phyloP scores from a whole-genome alignment of 2,113 vertebrate genomes.

The Leucosticte australis region DNA sequence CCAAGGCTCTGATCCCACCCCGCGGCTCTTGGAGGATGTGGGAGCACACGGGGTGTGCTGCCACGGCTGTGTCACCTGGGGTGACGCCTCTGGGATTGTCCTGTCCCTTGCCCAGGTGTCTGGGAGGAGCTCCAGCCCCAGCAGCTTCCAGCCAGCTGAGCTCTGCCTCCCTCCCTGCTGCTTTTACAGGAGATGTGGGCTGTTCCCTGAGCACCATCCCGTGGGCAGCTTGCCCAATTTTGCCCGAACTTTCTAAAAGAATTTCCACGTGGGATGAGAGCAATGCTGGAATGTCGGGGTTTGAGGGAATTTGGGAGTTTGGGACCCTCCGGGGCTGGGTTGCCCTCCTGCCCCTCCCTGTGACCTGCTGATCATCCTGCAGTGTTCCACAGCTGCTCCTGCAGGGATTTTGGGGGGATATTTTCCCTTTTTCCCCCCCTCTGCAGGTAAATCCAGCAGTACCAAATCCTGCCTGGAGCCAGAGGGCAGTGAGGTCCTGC shows the following conservation, averaged over 20 bases:
- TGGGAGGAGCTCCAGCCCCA: rapidly evolving
- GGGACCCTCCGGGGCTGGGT: rapidly evolving
- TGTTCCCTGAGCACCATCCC: not conserved
- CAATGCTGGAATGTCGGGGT: rapidly evolving
- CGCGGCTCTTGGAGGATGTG: rapidly evolving
- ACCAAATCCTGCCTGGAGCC: not conserved
- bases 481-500: not conserved
- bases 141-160: not conserved
- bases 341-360: not conserved
- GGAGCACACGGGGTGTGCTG: rapidly evolving
- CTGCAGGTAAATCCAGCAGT: not conserved
- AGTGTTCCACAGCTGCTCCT: not conserved
- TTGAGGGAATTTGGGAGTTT: not conserved
- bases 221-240: not conserved
- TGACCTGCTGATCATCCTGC: not conserved
- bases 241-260: not conserved
- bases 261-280: not conserved
- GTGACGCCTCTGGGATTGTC: not conserved
- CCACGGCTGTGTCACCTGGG: rapidly evolving
- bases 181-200: not conserved
- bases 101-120: not conserved
- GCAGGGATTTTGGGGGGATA: not conserved
- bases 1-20: rapidly evolving
- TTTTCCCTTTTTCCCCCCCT: rapidly evolving
- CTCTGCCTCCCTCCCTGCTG: not conserved